These are phyloP conservation scores for Holacanthus passer DNA, from an alignment of 2,113 vertebrate genomes.

Conservation along the genomic window DNA sequence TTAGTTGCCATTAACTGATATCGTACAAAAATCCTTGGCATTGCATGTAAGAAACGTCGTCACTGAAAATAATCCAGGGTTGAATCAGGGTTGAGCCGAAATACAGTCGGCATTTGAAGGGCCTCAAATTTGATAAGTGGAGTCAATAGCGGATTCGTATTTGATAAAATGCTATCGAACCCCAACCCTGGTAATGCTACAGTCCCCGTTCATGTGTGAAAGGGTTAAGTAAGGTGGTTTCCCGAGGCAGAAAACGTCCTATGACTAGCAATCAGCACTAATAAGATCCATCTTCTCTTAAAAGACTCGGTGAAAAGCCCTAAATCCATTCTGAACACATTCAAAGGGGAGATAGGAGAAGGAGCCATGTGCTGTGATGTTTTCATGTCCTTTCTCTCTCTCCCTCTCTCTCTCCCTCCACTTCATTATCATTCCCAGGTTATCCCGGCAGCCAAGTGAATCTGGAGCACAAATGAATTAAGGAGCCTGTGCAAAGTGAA, in stretches of 20 bases:
- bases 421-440: conserved; percentile 95
- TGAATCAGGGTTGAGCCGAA: not conserved
- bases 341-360: conserved; percentile 88
- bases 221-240: conserved; percentile 87
- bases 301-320: conserved; percentile 91
- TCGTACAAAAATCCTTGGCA: too few relatives aligned
- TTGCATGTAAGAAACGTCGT: too few relatives aligned
- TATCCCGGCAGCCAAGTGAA: conserved; percentile 90
- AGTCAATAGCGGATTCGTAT: conserved; percentile 21
- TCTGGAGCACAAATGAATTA: conserved; percentile 94
- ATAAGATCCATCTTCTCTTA: conserved; percentile 92
- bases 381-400: conserved; percentile 68
- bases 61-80: too few relatives aligned
- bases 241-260: conserved; percentile 85
- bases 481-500: conserved; percentile 90
- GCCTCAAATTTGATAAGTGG: not conserved
- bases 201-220: conserved; percentile 69
- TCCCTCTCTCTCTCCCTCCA: conserved; percentile 41
- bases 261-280: conserved; percentile 92
- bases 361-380: conserved; percentile 84
- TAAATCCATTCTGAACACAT: conserved; percentile 92
- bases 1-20: too few relatives aligned
- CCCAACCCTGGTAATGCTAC: not conserved
- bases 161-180: conserved; percentile 31
- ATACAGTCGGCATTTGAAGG: not conserved